A percentile compares a stretch with the other conserved stretches of the same genome.
Evolutionary conservation across 2,113 vertebrate species (phyloP).

Genomic region (Orycteropus afer): DNA sequence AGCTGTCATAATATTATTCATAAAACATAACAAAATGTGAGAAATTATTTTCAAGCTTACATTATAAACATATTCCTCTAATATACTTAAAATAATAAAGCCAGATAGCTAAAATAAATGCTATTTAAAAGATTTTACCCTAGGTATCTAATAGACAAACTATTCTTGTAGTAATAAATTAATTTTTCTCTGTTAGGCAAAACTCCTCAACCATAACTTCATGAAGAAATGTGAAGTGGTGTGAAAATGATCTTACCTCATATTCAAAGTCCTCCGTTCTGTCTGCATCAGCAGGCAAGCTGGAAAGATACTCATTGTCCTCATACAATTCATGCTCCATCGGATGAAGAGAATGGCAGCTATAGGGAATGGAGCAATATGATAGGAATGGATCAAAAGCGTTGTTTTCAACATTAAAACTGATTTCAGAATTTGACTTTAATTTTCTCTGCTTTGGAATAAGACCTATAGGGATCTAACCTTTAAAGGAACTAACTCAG

Average conservation of each 20-base stretch:
- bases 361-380: conserved; percentile 82
- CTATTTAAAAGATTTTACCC: neutral
- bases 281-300: conserved; percentile 91
- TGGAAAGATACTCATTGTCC: conserved; percentile 94
- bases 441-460: conserved; percentile 56
- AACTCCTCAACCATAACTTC: neutral
- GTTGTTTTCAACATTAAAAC: conserved; percentile 73
- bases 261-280: conserved; percentile 96
- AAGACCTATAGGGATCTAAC: conserved; percentile 24
- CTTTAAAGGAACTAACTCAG: conserved; percentile 40
- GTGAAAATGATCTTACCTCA: conserved; percentile 90
- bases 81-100: neutral
- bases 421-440: conserved; percentile 52
- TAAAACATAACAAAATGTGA: neutral
- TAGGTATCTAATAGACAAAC: neutral
- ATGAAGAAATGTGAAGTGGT: conserved; percentile 52
- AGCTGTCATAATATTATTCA: neutral
- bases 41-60: conserved; percentile 19
- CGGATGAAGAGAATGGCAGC: conserved; percentile 97
- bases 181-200: conserved; percentile 62
- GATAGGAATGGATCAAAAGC: conserved; percentile 80
- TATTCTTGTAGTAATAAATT: conserved; percentile 37
- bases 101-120: conserved; percentile 35
- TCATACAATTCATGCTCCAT: conserved; percentile 95
- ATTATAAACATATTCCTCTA: conserved; percentile 17